These are phyloP conservation scores for Oncorhynchus nerka DNA, from an alignment of 2,113 vertebrate genomes.

Conservation along the genomic window DNA sequence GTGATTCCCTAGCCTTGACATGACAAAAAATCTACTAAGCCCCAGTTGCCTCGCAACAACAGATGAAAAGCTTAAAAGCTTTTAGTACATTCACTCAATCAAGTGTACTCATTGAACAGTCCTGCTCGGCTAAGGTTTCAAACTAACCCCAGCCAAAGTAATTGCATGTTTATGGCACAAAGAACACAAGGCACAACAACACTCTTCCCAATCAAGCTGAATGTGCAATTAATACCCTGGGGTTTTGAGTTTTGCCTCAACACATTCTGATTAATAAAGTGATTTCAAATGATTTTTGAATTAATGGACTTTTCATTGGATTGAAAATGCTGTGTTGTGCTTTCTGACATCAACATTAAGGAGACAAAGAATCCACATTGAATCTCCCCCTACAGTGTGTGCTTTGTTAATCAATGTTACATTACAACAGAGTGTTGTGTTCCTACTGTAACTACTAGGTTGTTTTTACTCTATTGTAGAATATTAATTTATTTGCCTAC, in stretches of 20 bases:
- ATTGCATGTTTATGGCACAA: neutral
- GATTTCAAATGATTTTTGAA: neutral
- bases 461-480: no score
- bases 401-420: neutral
- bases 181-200: neutral
- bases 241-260: neutral
- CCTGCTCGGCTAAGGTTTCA: neutral
- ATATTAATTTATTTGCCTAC: neutral
- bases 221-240: neutral
- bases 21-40: no score
- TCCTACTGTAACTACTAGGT: neutral
- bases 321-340: neutral
- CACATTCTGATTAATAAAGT: neutral
- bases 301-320: neutral
- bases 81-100: neutral
- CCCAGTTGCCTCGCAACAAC: no score
- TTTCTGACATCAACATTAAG: neutral
- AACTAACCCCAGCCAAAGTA: neutral
- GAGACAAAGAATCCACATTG: neutral
- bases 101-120: neutral
- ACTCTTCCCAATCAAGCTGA: neutral
- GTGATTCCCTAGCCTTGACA: no score
- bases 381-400: neutral
- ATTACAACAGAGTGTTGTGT: neutral
- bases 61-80: no score